A percentile compares a stretch with the other conserved stretches of the same genome.
These are phyloP conservation scores for Drosophila lacertosa DNA, from an alignment of 1,140 invertebrate genomes.

Conservation along the genomic window DNA sequence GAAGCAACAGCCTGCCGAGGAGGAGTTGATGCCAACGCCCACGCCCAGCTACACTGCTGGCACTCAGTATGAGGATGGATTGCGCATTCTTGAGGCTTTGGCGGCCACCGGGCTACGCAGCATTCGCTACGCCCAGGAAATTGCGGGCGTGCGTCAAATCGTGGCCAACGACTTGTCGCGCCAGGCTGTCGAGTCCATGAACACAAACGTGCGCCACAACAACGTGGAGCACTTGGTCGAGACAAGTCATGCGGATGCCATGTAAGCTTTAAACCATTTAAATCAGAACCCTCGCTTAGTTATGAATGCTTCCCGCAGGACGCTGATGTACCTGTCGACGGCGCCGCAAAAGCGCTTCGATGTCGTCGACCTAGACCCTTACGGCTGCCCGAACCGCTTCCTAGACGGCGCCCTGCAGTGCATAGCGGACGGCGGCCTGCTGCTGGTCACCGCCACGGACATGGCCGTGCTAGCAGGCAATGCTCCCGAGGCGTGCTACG, in stretches of 20 bases:
- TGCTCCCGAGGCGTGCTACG: slow-evolving; percentile 94
- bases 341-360: slow-evolving; percentile 90
- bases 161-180: slow-evolving; percentile 97
- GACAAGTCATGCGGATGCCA: slow-evolving; percentile 92
- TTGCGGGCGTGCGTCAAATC: slow-evolving; percentile 92
- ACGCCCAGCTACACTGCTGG: slow-evolving; percentile 48
- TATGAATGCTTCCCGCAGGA: slow-evolving; percentile 84
- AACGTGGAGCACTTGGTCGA: slow-evolving; percentile 90
- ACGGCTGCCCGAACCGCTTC: slow-evolving; percentile 97
- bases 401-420: slow-evolving; percentile 96
- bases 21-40: background rate
- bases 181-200: slow-evolving; percentile 94
- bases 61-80: slow-evolving; percentile 85
- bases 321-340: slow-evolving; percentile 93
- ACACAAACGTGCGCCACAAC: slow-evolving; percentile 92
- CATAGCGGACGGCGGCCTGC: slow-evolving; percentile 90
- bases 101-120: slow-evolving; percentile 96
- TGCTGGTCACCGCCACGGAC: slow-evolving; percentile 99
- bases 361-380: slow-evolving; percentile 98
- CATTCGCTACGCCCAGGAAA: slow-evolving; percentile 98
- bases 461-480: slow-evolving; percentile 99
- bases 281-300: too few relatives aligned
- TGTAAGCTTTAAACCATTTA: slow-evolving; percentile 85
- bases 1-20: slow-evolving; percentile 17
- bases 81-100: slow-evolving; percentile 95